These are phyloP conservation scores for Leuciscus idus DNA, from an alignment of 2,113 vertebrate species.

Conservation along the genomic window DNA sequence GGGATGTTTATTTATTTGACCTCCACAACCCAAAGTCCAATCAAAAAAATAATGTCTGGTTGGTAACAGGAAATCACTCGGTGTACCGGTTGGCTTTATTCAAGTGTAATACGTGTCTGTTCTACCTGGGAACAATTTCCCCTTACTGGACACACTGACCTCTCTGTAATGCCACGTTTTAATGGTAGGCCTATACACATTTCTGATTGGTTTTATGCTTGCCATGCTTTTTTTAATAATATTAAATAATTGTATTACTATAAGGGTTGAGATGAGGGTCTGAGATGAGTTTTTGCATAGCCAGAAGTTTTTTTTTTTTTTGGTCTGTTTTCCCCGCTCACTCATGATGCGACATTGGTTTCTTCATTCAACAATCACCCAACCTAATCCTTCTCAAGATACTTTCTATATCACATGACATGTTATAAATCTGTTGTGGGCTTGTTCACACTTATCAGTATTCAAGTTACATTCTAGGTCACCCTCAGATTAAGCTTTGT, in stretches of 20 bases:
- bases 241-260: too few species aligned
- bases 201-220: background rate
- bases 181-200: too few species aligned
- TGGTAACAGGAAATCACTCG: background rate
- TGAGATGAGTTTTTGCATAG: too few species aligned
- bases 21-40: constrained; percentile 6
- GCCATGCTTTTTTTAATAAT: background rate
- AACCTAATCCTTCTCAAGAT: background rate
- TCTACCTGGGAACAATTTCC: background rate
- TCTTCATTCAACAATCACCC: background rate
- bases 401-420: background rate
- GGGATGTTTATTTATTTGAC: background rate
- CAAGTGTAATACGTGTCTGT: background rate
- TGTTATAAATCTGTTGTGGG: background rate
- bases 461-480: constrained; percentile 55
- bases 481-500: constrained; percentile 55
- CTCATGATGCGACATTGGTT: too few species aligned
- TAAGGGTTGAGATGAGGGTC: too few species aligned
- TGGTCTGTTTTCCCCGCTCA: too few species aligned
- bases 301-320: too few species aligned
- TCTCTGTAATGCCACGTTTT: background rate
- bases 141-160: background rate
- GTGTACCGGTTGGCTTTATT: background rate
- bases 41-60: background rate
- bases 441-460: constrained; percentile 14